Percentiles rank a stretch among this genome's conserved stretches.
These are phyloP conservation scores for Hippolais icterina DNA, from an alignment of 2,113 vertebrate genomes.

Conservation along the genomic window DNA sequence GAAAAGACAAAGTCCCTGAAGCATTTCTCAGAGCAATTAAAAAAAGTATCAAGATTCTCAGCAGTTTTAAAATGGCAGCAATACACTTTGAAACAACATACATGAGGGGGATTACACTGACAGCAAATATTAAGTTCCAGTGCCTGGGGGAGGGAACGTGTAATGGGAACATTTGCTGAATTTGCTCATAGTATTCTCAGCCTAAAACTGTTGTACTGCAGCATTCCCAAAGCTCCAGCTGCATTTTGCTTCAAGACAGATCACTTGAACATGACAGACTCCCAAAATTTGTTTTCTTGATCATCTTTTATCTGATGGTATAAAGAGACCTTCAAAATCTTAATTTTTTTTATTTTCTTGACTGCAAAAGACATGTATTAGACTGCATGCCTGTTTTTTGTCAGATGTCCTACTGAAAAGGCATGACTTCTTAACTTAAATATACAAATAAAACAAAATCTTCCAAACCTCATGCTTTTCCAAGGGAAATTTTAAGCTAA, in stretches of 20 bases:
- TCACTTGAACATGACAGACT: not conserved
- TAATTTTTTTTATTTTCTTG: not conserved
- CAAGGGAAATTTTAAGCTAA: not conserved
- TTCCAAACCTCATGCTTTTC: not conserved
- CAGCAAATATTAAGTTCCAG: not conserved
- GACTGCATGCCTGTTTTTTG: not conserved
- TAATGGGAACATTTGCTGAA: not conserved
- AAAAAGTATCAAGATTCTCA: not conserved
- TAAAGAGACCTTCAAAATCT: not conserved
- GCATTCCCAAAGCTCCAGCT: not conserved
- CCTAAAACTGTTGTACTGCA: not conserved
- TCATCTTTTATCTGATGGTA: not conserved
- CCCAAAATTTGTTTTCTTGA: not conserved
- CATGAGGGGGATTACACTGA: not conserved
- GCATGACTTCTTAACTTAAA: not conserved
- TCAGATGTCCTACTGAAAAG: not conserved
- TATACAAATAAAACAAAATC: not conserved
- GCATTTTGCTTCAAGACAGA: not conserved
- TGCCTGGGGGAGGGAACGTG: not conserved
- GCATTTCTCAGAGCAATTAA: not conserved
- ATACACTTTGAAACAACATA: not conserved
- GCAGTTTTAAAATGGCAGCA: not conserved
- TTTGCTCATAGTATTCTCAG: not conserved
- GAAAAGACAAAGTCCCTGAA: not conserved
- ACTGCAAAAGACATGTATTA: not conserved